Conservation (phyloP, 2,888 invertebrate genomes). For the Ornithoptera alexandrae region DNA sequence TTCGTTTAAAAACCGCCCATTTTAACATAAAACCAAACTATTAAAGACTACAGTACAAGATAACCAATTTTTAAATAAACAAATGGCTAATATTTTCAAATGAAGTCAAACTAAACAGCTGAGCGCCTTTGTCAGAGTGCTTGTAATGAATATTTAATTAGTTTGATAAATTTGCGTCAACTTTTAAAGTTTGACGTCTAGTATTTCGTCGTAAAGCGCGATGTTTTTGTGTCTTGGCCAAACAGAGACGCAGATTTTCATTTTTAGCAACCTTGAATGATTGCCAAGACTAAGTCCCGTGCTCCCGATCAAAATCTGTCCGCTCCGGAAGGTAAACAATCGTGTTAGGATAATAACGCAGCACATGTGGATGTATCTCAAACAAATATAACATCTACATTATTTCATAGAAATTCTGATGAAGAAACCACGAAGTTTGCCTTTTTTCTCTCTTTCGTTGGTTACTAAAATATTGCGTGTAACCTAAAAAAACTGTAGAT, state of each 20-base stretch:
- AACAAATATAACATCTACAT: constrained; percentile 4
- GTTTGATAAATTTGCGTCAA: constrained; percentile 50
- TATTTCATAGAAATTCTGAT: background rate
- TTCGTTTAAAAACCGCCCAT: background rate
- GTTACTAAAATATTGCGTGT: background rate
- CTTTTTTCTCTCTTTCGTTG: background rate
- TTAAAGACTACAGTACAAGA: background rate
- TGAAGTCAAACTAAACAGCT: constrained; percentile 9
- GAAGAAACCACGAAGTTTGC: background rate
- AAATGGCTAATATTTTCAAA: constrained; percentile 17
- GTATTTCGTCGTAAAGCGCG: constrained; percentile 53
- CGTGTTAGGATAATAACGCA: constrained; percentile 37
- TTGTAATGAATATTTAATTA: constrained; percentile 27
- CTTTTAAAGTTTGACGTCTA: constrained; percentile 53
- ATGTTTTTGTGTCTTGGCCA: constrained; percentile 60
- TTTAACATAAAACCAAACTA: background rate
- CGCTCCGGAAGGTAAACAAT: constrained; percentile 54
- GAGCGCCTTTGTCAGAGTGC: constrained; percentile 9
- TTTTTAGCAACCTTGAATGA: constrained; percentile 64
- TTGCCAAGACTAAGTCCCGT: constrained; percentile 69
- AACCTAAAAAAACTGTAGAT: background rate
- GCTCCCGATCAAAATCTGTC: constrained; percentile 51
- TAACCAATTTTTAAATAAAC: no score
- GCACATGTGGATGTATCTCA: constrained; percentile 3
- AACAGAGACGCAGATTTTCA: constrained; percentile 74